Percentiles rank a stretch among this genome's conserved stretches.
These are phyloP conservation scores for Eurosta solidaginis DNA, from an alignment of 1,140 invertebrate genomes.

Conservation along the genomic window DNA sequence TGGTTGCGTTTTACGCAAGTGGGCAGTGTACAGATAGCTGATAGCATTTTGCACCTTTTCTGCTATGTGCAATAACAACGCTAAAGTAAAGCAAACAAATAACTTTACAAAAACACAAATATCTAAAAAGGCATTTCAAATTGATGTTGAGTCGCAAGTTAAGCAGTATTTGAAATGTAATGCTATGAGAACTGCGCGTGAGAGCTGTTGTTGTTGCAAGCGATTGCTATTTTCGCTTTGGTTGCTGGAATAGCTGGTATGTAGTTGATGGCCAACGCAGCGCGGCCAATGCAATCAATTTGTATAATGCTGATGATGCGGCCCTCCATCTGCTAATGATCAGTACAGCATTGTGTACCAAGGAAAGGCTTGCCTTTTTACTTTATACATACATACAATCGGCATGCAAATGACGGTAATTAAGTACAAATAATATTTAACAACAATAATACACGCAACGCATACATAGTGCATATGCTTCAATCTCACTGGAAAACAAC, in stretches of 20 bases:
- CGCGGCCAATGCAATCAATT: no score
- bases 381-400: no score
- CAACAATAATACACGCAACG: not conserved
- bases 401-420: constrained; percentile 18
- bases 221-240: not conserved
- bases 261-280: not conserved
- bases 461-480: not conserved
- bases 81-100: not conserved
- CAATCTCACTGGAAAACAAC: not conserved
- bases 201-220: not conserved
- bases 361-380: no score
- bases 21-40: not conserved
- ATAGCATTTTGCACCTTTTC: constrained; percentile 15
- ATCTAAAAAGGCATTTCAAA: not conserved
- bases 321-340: no score
- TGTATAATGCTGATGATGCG: no score
- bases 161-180: not conserved
- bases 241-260: not conserved
- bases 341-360: not conserved
- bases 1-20: not conserved
- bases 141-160: not conserved
- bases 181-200: not conserved
- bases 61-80: not conserved
- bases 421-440: constrained; percentile 1
- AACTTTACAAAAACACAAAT: not conserved